Evolutionary conservation across 2,888 invertebrate species (phyloP).

Genomic region (Agriopis marginaria): DNA sequence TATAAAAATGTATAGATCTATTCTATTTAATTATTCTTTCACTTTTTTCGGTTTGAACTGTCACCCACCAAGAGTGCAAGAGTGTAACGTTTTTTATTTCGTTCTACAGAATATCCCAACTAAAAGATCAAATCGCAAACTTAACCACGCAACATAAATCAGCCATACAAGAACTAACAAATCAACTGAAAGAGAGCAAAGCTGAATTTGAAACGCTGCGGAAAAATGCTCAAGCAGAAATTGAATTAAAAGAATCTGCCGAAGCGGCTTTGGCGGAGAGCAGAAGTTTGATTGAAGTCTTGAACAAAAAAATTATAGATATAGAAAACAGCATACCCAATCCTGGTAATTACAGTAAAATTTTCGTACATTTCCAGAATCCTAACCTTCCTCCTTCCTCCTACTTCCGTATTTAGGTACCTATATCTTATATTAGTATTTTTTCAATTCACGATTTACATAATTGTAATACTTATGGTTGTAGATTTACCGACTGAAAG

Average conservation of each 20-base stretch:
- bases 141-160: conserved; percentile 64
- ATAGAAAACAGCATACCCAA: conserved; percentile 69
- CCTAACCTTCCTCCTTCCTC: neutral
- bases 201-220: conserved; percentile 62
- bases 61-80: no score
- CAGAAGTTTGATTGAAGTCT: conserved; percentile 61
- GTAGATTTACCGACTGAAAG: conserved; percentile 75
- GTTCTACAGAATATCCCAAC: conserved; percentile 60
- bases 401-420: neutral
- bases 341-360: conserved; percentile 59
- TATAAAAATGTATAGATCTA: no score
- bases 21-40: no score
- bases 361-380: neutral
- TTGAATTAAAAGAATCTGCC: conserved; percentile 57
- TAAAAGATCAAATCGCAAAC: conserved; percentile 71
- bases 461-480: neutral
- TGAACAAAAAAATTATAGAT: conserved; percentile 68
- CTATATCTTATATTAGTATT: no score
- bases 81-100: neutral
- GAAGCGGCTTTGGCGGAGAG: conserved; percentile 60
- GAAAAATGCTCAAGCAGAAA: conserved; percentile 56
- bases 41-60: no score
- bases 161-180: conserved; percentile 62
- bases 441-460: neutral
- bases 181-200: conserved; percentile 66